Base-by-base conservation (phyloP, 2,888 invertebrate species). In the Adineta ricciae region DNA sequence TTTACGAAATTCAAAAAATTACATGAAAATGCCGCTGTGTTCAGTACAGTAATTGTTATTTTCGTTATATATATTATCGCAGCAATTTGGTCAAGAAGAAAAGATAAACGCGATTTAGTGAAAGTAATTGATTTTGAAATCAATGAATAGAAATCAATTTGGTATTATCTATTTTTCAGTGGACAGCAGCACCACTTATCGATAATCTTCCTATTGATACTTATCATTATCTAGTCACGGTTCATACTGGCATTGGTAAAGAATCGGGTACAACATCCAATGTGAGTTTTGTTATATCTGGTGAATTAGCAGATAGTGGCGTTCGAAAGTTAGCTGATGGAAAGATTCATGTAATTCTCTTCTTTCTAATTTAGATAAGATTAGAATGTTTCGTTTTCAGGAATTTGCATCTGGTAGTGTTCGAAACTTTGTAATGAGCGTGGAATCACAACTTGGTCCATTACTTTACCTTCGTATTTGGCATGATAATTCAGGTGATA, bases 131-230 rank as follows among this genome's bases (percentile, higher is more conserved):
- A 86, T 84, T 84, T 54, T 41, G n/a, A n/a, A n/a, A 32, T 54
- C 54, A 11, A 16, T 50, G 46, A 84, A 36, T 84, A n/a, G 8
- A 32, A 5, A 36, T 50, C 41, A 87, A 83, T 1, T 87, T 89
- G 89, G 27, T 27, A 64, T 21, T 11, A 14, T 36, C 16, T 32
- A 16, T 8, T 78, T 78, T 78, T 19, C n/a, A 78, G 49, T 90
- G 90, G 90, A 91, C 91, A 21, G 90, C 91, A 1, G 88, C 89
- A n/a, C 91, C 91, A 1, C 87, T 91, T 46, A 89, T 90, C 38
- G 91, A 91, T 87, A 91, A 91, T 87, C 88, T 91, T 49, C 90
- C 91, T 2, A 88, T 89, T 2, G 91, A 91, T 86, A 89, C 88
- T 85, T 91, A 91, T 87, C 88, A 90, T 86, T 91, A 91, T 88